Base-by-base conservation (phyloP, 2,113 vertebrate species). In the Paramisgurnus dabryanus region DNA sequence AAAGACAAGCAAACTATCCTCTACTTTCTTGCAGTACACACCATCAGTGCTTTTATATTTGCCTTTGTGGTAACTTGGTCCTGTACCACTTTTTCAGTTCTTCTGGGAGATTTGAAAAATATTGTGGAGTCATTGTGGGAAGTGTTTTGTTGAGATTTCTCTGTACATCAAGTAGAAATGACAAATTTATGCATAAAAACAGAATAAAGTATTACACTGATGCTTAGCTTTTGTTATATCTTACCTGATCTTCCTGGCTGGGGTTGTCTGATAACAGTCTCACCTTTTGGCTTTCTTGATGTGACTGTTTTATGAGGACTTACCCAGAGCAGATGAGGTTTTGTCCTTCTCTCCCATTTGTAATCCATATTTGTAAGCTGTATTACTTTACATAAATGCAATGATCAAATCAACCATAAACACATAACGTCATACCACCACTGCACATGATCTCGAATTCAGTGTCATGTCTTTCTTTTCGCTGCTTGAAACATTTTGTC, bases 281-380 rank as follows among this genome's bases (percentile, higher is more conserved):
- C 9, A 12, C 15, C 50, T 12, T 70, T 6, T 7, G 34, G 13
- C 41, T 9, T 53, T 79, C 7, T n/a, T 41, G 57, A 1, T 67
- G 4, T 27, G 41, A 11, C 22, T n/a, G 18, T 1, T 55, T 65
- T 49, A 5, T 39, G 13, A 41, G 57, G 41, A 13, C 49, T 17
- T 43, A 65, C 45, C 80, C 75, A 76, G 10, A 39, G 13, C 12
- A 72, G 45, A 22, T 70, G 13, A 7, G 39, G 8, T 17, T 17
- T 50, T 27, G 63, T 75, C 18, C n/a, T 67, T 45, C 82, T 64
- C 65, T 82, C 76, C 86, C 82, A 85, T 60, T 76, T 77, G 64
- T 87, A 87, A 82, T 85, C 82, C 86, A 85, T 43, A 43, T 34
- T 34, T 34, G 3, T 34, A 34, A 61, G 18, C 47, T 41, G 13